These are phyloP conservation scores for Schrankia costaestrigalis DNA, from an alignment of 2,888 invertebrate genomes.

Conservation along the genomic window DNA sequence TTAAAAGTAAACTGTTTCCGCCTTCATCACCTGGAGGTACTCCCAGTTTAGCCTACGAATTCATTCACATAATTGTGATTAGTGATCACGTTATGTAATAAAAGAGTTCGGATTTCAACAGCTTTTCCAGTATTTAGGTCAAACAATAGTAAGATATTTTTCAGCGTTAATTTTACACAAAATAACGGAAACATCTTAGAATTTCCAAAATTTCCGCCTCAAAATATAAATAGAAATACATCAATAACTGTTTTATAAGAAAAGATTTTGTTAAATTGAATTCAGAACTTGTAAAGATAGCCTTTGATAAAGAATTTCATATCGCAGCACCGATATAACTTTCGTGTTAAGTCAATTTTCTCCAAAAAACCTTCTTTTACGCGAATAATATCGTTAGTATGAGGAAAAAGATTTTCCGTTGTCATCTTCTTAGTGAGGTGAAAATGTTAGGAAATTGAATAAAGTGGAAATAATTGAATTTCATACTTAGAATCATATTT, in stretches of 20 bases:
- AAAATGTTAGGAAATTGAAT: slow-evolving; percentile 66
- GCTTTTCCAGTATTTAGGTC: too few relatives aligned
- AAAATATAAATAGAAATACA: slow-evolving; percentile 9
- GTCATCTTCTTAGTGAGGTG: slow-evolving; percentile 46
- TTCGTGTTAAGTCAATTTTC: slow-evolving; percentile 30
- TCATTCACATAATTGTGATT: too few relatives aligned
- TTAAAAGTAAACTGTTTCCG: too few relatives aligned
- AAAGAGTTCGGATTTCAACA: too few relatives aligned
- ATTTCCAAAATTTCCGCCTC: slow-evolving; percentile 1
- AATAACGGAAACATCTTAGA: slow-evolving; percentile 2
- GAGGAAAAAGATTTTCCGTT: slow-evolving; percentile 45
- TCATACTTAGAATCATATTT: slow-evolving; percentile 56
- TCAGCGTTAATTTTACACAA: too few relatives aligned
- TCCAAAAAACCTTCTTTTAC: slow-evolving; percentile 38
- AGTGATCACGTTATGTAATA: too few relatives aligned
- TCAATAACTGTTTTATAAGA: slow-evolving; percentile 2
- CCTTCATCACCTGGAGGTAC: too few relatives aligned
- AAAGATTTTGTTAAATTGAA: slow-evolving; percentile 9
- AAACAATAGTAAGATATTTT: too few relatives aligned
- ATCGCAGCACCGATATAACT: slow-evolving; percentile 17
- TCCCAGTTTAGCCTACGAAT: too few relatives aligned
- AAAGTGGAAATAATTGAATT: slow-evolving; percentile 68
- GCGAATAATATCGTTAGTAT: slow-evolving; percentile 43
- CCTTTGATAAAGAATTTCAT: slow-evolving; percentile 1
- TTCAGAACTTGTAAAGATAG: slow-evolving; percentile 7